These are phyloP conservation scores for Sitophilus oryzae DNA, from an alignment of 1,140 invertebrate species.

Conservation along the genomic window DNA sequence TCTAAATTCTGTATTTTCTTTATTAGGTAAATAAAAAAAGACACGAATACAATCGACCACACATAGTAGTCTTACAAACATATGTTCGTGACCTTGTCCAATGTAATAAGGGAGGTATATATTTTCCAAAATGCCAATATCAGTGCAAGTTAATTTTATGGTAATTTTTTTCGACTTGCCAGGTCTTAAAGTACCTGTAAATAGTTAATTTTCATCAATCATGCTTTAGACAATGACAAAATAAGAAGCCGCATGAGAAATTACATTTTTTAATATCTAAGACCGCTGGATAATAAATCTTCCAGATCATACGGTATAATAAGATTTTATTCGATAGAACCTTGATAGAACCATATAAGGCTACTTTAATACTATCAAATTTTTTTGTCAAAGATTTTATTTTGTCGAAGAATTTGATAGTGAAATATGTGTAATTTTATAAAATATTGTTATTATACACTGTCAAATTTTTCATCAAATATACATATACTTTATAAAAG, in stretches of 20 bases:
- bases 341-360: too few relatives aligned
- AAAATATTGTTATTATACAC: too few relatives aligned
- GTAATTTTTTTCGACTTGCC: slow-evolving; percentile 17
- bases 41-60: slow-evolving; percentile 29
- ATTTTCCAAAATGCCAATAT: slow-evolving; percentile 31
- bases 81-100: slow-evolving; percentile 17
- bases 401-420: too few relatives aligned
- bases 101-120: slow-evolving; percentile 34
- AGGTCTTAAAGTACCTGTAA: slow-evolving; percentile 10
- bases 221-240: neutral
- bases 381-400: too few relatives aligned
- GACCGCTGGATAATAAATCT: too few relatives aligned
- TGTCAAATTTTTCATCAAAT: too few relatives aligned
- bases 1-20: slow-evolving; percentile 11
- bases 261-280: too few relatives aligned
- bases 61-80: slow-evolving; percentile 29
- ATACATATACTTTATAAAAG: too few relatives aligned
- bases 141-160: slow-evolving; percentile 22
- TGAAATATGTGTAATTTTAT: too few relatives aligned
- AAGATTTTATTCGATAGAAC: too few relatives aligned
- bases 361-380: too few relatives aligned
- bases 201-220: neutral
- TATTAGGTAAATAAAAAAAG: slow-evolving; percentile 29
- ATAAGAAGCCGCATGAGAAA: neutral
- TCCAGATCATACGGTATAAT: too few relatives aligned